Base-by-base conservation (phyloP, 2,888 invertebrate genomes). In the Cheilosia vernalis region DNA sequence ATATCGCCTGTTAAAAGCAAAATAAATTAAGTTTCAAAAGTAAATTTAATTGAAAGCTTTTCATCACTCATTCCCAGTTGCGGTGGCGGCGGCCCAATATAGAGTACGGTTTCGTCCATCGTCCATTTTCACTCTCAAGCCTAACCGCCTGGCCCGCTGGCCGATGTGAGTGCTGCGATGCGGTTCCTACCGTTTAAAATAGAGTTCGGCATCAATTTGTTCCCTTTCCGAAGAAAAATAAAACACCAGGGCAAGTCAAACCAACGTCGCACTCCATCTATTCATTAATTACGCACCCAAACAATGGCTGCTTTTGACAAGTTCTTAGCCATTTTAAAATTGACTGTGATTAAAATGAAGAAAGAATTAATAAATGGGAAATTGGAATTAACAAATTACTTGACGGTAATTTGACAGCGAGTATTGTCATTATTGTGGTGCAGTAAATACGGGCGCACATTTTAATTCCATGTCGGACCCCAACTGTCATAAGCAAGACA, bases 21-120 rank as follows among this genome's bases (percentile, higher is more conserved):
- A 85, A 80, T 85, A 85, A 85, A 85, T 85, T 85, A 85, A 85
- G 76, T 85, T 85, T 85, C 80, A 74, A 85, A 84, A 85, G 84
- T 85, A 76, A 85, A 85, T 80, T 80, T 85, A 85, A 85, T 80
- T 85, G 84, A 80, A 85, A 80, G 80, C 84, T 76, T 85, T 85
- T 80, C 84, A 85, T 80, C 84, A 85, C 69, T 84, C 83, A 84
- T 79, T 79, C 69, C 69, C 83, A 83, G 78, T 83, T 83, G 61
- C 44, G 66, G 61, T 5, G 24, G n/a, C 69, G 51, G 21, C 13
- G 24, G 21, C 13, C 24, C 21, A 10, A 24, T 27, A 42, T 21
- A 60, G 64, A 24, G 60, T 61, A 67, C n/a, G 17, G 69, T 33
- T 66, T 37, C 17, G 55, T 55, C 44, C 47, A 10, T 47, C 61